Evolutionary conservation across 1,140 invertebrate species (phyloP).

Genomic region (Chrysoperla carnea): DNA sequence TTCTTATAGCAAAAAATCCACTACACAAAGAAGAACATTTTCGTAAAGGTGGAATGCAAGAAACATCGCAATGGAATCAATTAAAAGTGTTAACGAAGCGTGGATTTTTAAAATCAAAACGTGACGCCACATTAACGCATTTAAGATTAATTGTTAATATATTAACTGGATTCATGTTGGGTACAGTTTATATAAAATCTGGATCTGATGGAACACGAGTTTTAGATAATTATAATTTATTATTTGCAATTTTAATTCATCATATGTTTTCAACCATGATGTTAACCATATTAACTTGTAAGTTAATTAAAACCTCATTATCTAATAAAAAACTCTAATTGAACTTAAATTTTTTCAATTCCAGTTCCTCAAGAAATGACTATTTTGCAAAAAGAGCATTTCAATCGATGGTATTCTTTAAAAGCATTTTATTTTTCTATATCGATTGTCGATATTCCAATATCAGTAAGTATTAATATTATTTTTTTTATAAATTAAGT

Average conservation of each 20-base stretch:
- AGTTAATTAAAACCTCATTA: constrained; percentile 26
- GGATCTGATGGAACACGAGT: constrained; percentile 55
- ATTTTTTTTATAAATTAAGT: neutral
- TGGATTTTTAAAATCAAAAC: constrained; percentile 50
- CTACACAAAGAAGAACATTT: neutral
- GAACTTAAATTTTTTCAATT: constrained; percentile 16
- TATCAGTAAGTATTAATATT: constrained; percentile 36
- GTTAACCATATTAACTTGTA: constrained; percentile 67
- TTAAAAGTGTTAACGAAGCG: constrained; percentile 45
- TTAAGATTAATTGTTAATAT: constrained; percentile 59
- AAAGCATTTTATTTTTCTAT: constrained; percentile 82
- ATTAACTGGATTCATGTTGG: constrained; percentile 51
- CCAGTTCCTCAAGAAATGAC: constrained; percentile 85
- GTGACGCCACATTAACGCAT: constrained; percentile 72
- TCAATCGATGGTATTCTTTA: constrained; percentile 92
- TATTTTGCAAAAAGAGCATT: constrained; percentile 81
- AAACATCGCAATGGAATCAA: constrained; percentile 50
- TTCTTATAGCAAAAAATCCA: constrained; percentile 3
- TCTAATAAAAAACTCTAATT: neutral
- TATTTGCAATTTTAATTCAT: constrained; percentile 68
- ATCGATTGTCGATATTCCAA: constrained; percentile 64
- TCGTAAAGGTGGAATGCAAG: constrained; percentile 29
- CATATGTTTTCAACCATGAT: constrained; percentile 75
- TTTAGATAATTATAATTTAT: constrained; percentile 63
- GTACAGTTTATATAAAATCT: constrained; percentile 45